Percentiles rank a stretch among this genome's conserved stretches.
These are phyloP conservation scores for Ornithoptera priamus DNA, from an alignment of 2,888 invertebrate species.

Conservation along the genomic window DNA sequence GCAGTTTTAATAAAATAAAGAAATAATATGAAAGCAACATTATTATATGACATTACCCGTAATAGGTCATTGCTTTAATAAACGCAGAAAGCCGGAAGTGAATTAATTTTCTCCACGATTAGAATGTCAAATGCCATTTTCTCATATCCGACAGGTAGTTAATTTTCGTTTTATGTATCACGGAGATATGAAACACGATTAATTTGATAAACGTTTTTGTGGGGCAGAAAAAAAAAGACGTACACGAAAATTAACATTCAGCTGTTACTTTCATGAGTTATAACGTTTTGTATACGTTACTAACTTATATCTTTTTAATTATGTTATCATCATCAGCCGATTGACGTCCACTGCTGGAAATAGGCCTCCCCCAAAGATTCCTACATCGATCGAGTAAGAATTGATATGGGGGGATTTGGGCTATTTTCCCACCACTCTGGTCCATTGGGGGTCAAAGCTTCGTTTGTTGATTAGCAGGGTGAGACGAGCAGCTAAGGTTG, in stretches of 20 bases:
- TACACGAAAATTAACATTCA: background rate
- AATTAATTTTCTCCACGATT: slow-evolving; percentile 1
- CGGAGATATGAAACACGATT: background rate
- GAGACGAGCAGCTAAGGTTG: too few species aligned
- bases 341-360: too few species aligned
- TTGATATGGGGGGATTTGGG: too few species aligned
- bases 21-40: background rate
- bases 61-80: background rate
- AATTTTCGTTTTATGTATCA: background rate
- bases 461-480: too few species aligned
- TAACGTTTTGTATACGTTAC: too few species aligned
- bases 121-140: slow-evolving; percentile 2
- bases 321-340: too few species aligned
- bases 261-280: background rate
- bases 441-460: too few species aligned
- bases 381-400: too few species aligned
- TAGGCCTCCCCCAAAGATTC: too few species aligned
- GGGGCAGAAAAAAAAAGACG: background rate
- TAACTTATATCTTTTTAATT: too few species aligned
- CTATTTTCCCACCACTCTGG: too few species aligned
- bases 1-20: background rate
- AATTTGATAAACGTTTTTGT: background rate
- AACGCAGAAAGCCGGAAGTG: background rate
- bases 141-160: background rate
- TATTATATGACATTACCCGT: background rate